These are phyloP conservation scores for Ammodytes dubius DNA, from an alignment of 2,113 vertebrate species.

Conservation along the genomic window DNA sequence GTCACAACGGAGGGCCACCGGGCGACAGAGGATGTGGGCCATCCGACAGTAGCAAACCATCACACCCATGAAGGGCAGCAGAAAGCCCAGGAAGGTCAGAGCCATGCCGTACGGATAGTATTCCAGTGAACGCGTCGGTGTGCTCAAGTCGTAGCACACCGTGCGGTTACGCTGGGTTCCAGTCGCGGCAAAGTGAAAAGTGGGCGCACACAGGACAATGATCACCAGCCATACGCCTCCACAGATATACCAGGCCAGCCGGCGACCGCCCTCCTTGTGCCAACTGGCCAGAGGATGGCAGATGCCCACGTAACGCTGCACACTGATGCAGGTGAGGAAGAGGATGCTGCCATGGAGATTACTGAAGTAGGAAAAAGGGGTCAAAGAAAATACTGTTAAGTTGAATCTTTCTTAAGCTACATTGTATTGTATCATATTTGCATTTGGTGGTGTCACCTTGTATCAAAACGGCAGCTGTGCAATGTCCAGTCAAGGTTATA, in stretches of 20 bases:
- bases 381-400: not conserved
- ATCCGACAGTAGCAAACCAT: conserved; percentile 92
- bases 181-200: conserved; percentile 90
- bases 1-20: conserved; percentile 70
- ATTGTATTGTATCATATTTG: not conserved
- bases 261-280: conserved; percentile 90
- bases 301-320: conserved; percentile 96
- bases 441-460: not conserved
- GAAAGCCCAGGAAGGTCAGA: conserved; percentile 91
- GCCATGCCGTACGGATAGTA: conserved; percentile 97
- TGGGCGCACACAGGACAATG: conserved; percentile 88
- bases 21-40: conserved; percentile 89
- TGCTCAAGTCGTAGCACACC: conserved; percentile 95
- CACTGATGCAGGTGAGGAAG: conserved; percentile 97
- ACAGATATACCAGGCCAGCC: conserved; percentile 89
- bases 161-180: conserved; percentile 94
- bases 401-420: not conserved
- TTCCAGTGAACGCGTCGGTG: conserved; percentile 78
- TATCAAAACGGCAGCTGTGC: not conserved
- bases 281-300: conserved; percentile 92
- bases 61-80: conserved; percentile 91
- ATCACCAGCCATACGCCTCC: conserved; percentile 89
- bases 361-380: conserved; percentile 64
- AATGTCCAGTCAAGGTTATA: not conserved
- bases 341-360: conserved; percentile 96